These are phyloP conservation scores for Cryptus armator DNA, from an alignment of 2,888 invertebrate genomes.

Conservation along the genomic window DNA sequence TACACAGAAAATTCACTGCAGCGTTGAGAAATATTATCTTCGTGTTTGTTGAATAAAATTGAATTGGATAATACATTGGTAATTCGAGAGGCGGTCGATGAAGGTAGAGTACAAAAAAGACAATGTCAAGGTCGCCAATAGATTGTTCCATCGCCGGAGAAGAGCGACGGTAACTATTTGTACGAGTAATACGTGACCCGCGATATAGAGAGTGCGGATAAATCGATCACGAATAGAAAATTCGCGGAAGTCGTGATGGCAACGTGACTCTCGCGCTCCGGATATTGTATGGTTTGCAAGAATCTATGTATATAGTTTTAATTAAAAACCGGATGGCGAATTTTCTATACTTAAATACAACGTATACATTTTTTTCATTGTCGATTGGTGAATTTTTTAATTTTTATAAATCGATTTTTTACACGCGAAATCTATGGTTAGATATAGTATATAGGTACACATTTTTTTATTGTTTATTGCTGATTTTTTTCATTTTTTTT, in stretches of 20 bases:
- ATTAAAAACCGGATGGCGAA: not conserved
- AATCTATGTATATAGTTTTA: not conserved
- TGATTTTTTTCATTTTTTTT: too few relatives aligned
- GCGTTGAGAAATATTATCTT: slow-evolving; percentile 16
- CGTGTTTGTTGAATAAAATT: slow-evolving; percentile 31
- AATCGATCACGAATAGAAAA: slow-evolving; percentile 17
- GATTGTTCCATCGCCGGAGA: not conserved
- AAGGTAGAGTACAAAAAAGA: not conserved
- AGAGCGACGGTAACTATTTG: slow-evolving; percentile 21
- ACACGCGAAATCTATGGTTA: too few relatives aligned
- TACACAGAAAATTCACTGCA: slow-evolving; percentile 25
- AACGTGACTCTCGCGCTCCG: not conserved
- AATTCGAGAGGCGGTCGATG: not conserved
- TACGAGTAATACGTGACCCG: slow-evolving; percentile 16
- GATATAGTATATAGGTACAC: too few relatives aligned
- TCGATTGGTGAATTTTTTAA: too few relatives aligned
- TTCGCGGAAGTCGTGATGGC: not conserved
- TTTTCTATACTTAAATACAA: not conserved
- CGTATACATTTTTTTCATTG: too few relatives aligned
- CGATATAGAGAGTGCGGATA: not conserved
- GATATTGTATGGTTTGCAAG: not conserved
- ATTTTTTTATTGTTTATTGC: too few relatives aligned
- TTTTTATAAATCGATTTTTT: too few relatives aligned
- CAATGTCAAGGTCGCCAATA: not conserved
- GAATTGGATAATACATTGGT: not conserved